Conservation (phyloP, 2,113 vertebrate genomes). For the Acanthisitta chloris region DNA sequence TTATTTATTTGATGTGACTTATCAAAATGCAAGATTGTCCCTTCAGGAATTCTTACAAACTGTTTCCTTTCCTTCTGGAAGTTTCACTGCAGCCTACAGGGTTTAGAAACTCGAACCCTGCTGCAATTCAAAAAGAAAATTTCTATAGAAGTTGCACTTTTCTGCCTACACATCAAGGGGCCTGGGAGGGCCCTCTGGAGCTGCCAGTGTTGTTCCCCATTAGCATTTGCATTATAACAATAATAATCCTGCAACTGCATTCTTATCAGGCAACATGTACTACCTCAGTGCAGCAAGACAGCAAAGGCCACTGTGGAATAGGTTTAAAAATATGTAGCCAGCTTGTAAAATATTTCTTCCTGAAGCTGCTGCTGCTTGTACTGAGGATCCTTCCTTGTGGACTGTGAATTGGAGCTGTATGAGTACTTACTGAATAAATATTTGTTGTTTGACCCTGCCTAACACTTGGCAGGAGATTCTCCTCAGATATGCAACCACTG, state of each 20-base stretch:
- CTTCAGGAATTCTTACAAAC: constrained; percentile 23
- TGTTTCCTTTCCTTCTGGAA: constrained; percentile 37
- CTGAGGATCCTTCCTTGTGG: neutral
- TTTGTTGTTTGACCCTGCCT: neutral
- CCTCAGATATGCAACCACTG: neutral
- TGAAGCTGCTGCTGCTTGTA: neutral
- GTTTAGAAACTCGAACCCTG: neutral
- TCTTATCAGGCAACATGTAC: neutral
- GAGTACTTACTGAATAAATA: neutral
- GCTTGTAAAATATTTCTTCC: neutral
- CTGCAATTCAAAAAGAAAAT: neutral
- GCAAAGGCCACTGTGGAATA: constrained; percentile 6
- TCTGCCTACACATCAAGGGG: neutral
- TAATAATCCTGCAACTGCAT: neutral
- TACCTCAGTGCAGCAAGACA: neutral
- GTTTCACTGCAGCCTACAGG: constrained; percentile 23
- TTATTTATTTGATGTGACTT: neutral
- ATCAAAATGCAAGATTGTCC: constrained; percentile 16
- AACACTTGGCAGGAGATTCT: neutral
- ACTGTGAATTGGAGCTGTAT: neutral
- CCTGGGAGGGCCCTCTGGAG: neutral
- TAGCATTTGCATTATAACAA: neutral
- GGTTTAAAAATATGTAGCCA: neutral
- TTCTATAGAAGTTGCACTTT: neutral
- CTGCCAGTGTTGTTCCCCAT: neutral